Base-by-base conservation (phyloP, 2,797 vertebrate species). In the Gastrophryne carolinensis region DNA sequence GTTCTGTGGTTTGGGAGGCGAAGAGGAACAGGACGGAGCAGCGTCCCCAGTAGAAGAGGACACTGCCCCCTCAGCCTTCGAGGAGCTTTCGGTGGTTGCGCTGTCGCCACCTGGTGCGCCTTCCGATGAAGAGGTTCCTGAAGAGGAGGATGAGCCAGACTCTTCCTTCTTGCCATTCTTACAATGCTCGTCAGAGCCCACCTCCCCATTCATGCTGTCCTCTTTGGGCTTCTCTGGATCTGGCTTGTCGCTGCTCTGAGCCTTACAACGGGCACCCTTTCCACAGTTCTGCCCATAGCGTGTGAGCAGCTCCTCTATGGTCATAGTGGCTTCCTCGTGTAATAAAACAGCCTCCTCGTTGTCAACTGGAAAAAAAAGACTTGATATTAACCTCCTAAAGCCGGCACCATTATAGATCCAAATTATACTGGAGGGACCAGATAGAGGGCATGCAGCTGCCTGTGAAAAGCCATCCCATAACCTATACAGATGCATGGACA, bases 311-410 rank as follows among this genome's bases (percentile, higher is more conserved):
- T 99, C 98, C 87, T 99, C 98, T 9, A 99, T 98, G 75, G 97
- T 98, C 96, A 99, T 98, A 30, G 97, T 97, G 82, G 98, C 98
- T 84, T 99, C 98, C 81, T 99, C 98, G 0, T 99, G 97, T 77
- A 99, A 92, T 79, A 99, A 86, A 74, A 94, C 94, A 5, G 97
- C 94, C 86, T 99, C 97, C 84, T 99, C 98, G 5, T 93, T 98
- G 84, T 99, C 98, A 91, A 99, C 98, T 99, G 84, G n/a, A 27
- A 63, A 61, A 0, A 57, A 39, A 76, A 50, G 81, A 79, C 3
- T 1, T 2, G 27, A 24, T 3, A 10, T n/a, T 4, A n/a, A n/a
- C n/a, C n/a, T n/a, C n/a, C n/a, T n/a, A n/a, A n/a, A n/a, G n/a
- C n/a, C n/a, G n/a, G n/a, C n/a, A n/a, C n/a, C n/a, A n/a, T n/a